Evolutionary conservation across 2,113 vertebrate species (phyloP).

Genomic region (Panthera uncia): DNA sequence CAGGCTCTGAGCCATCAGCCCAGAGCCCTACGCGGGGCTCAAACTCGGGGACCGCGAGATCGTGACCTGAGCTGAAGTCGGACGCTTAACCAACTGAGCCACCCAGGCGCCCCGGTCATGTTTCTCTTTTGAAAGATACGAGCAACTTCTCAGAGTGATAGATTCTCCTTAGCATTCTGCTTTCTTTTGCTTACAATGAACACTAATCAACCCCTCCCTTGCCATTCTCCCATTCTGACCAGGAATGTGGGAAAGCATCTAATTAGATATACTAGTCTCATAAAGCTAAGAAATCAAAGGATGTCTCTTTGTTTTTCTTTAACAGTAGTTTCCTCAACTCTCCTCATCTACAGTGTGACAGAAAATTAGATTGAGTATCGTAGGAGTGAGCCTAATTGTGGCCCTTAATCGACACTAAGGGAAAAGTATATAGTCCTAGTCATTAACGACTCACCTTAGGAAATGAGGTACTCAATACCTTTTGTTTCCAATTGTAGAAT

Average conservation of each 20-base stretch:
- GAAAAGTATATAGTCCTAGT: not conserved
- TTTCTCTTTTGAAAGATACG: not conserved
- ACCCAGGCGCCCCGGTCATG: not conserved
- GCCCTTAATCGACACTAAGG: not conserved
- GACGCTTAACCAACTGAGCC: no score
- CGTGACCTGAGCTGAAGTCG: no score
- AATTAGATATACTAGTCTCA: not conserved
- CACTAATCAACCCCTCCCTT: not conserved
- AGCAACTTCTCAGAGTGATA: no score
- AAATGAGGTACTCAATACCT: not conserved
- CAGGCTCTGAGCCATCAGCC: no score
- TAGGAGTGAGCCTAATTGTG: not conserved
- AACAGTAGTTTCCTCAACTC: not conserved
- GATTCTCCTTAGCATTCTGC: not conserved
- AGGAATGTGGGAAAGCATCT: not conserved
- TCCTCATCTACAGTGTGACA: not conserved
- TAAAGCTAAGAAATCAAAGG: not conserved
- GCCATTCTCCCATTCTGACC: not conserved
- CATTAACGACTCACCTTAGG: not conserved
- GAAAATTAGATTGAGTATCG: not conserved
- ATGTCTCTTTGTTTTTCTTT: not conserved
- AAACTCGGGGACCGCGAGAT: no score
- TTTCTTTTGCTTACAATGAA: not conserved
- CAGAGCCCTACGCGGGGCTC: no score
- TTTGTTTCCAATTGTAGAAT: not conserved